These are phyloP conservation scores for Steromphala cineraria DNA, from an alignment of 2,888 invertebrate species.

Conservation along the genomic window DNA sequence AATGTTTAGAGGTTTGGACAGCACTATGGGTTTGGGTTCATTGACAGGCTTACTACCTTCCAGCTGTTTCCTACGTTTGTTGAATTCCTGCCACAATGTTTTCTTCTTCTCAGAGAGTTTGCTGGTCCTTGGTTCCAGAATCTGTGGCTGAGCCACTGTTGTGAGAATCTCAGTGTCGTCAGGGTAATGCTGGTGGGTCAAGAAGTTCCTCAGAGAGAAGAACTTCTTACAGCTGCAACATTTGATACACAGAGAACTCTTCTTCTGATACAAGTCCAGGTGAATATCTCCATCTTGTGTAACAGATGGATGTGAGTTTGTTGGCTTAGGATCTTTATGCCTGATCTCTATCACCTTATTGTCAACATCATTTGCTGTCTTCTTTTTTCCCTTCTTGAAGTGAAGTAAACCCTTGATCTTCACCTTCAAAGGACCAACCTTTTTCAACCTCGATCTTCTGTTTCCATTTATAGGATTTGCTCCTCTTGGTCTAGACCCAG, in stretches of 20 bases:
- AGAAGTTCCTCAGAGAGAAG: conserved; percentile 64
- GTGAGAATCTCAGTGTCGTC: conserved; percentile 56
- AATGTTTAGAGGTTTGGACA: neutral
- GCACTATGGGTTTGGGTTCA: conserved; percentile 10
- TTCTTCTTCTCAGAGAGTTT: conserved; percentile 53
- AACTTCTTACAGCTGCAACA: conserved; percentile 69
- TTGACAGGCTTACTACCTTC: conserved; percentile 13
- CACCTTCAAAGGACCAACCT: conserved; percentile 37
- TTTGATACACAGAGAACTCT: conserved; percentile 64
- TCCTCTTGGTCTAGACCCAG: neutral
- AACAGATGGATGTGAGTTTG: conserved; percentile 15
- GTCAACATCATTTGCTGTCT: neutral
- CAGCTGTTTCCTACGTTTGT: conserved; percentile 31
- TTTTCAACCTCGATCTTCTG: conserved; percentile 13
- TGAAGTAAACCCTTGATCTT: conserved; percentile 43
- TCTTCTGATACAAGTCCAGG: conserved; percentile 59
- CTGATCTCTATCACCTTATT: neutral
- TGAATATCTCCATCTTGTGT: conserved; percentile 48
- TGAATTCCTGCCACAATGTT: conserved; percentile 60
- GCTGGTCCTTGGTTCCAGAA: conserved; percentile 54
- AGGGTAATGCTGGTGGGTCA: conserved; percentile 67
- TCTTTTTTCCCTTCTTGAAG: conserved; percentile 23
- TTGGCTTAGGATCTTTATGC: conserved; percentile 17
- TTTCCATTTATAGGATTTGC: neutral
- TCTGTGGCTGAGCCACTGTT: conserved; percentile 53